Evolutionary conservation across 2,797 vertebrate genomes (phyloP), one percentile per base, ranked within the genome.

Genomic region (Ptychadena robeensis): DNA sequence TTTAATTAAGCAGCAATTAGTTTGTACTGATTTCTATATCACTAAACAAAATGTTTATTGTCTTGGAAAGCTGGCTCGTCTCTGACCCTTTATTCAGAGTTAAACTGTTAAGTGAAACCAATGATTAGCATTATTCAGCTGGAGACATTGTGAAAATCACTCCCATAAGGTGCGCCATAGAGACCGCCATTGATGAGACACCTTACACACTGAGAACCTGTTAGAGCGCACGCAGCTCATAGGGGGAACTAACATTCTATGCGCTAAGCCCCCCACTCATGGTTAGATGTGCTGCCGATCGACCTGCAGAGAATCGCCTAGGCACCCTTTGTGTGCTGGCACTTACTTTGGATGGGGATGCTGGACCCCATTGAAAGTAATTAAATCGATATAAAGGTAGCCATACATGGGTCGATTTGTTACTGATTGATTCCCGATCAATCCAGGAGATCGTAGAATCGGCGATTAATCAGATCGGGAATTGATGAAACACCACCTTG

Each of bases 1-100:
- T 76, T 76, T 76, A 31, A 65, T 76, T 63, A 75, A 28, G 27
- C 27, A 65, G 35, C 59, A 40, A 63, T 64, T 27, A 76, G 28
- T 76, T 25, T 34, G 35, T 25, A 27, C 59, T 64, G 25, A 63
- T 63, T 25, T 61, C 53, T 37, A 22, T 64, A 9, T 22, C 6
- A 35, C 57, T 75, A 64, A 75, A 34, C 35, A 38, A 38, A 63
- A 63, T 75, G 57, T 75, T 75, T 37, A 74, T 71, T 71, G 69
- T 73, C 44, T 73, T 57, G 14, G 30, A 32, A 73, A 57, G 6
- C 71, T 57, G 71, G 30, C 30, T 10, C 59, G 40, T 32, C 15
- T 73, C 30, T 34, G 48, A 18, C 48, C 44, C 44, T 32, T 61
- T 61, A 61, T 61, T 61, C 18, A 73, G 30, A 57, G 34, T 27